Percentiles rank a stretch among this genome's conserved stretches.
phyloP scores from a whole-genome alignment of 1,140 invertebrate species.

The Drosophila arizonae region DNA sequence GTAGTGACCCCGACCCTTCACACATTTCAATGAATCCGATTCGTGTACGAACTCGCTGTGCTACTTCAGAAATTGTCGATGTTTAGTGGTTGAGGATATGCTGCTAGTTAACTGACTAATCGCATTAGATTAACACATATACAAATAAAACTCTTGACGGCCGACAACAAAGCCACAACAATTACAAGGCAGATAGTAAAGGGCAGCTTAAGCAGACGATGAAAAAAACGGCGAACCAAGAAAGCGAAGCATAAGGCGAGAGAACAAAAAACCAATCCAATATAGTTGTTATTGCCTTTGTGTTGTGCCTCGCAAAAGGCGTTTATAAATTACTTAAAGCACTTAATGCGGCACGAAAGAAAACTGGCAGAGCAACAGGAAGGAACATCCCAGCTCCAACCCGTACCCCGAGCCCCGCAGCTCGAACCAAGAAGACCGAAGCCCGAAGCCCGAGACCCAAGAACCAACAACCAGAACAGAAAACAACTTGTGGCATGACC shows the following conservation, averaged over 20 bases:
- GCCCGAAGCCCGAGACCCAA: not conserved
- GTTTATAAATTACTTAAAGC: slow-evolving; percentile 82
- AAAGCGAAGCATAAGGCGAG: not conserved
- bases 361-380: slow-evolving; percentile 29
- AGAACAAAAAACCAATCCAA: slow-evolving; percentile 58
- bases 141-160: slow-evolving; percentile 39
- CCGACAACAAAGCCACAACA: slow-evolving; percentile 34
- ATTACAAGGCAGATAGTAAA: slow-evolving; percentile 25
- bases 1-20: no score
- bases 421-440: not conserved
- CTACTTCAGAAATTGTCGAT: not conserved
- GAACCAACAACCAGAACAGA: not conserved
- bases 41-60: not conserved
- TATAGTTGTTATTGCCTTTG: slow-evolving; percentile 72
- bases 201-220: slow-evolving; percentile 1
- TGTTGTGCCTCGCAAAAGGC: slow-evolving; percentile 55
- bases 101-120: slow-evolving; percentile 54
- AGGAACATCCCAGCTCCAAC: not conserved
- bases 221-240: not conserved
- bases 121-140: slow-evolving; percentile 73
- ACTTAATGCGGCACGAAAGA: slow-evolving; percentile 64
- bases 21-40: no score
- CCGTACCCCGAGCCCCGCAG: not conserved
- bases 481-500: slow-evolving; percentile 70
- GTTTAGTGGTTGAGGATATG: not conserved